Conservation (phyloP, 2,888 invertebrate genomes). For the Phyto melanocephala region DNA sequence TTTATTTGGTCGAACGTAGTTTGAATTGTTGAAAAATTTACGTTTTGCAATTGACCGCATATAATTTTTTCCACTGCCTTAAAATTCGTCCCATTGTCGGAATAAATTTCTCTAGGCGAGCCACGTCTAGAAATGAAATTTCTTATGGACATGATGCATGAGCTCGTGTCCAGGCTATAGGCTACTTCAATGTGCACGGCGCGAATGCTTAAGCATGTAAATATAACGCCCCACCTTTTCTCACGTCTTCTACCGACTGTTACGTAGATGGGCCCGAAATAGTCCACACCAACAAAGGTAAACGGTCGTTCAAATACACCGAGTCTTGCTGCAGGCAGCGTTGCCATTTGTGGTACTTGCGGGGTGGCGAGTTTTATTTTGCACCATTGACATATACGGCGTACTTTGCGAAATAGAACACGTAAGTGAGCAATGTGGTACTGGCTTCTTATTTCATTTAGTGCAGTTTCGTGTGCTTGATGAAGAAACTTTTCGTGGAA, state of each 20-base stretch:
- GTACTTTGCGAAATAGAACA: constrained; percentile 46
- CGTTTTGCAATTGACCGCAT: not conserved
- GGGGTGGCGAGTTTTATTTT: constrained; percentile 52
- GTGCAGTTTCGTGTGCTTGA: constrained; percentile 50
- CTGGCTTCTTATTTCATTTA: constrained; percentile 55
- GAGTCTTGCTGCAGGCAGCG: constrained; percentile 25
- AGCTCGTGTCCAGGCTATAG: constrained; percentile 58
- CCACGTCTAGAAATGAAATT: constrained; percentile 38
- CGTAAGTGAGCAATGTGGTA: constrained; percentile 23
- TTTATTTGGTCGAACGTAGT: not conserved
- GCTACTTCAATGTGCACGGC: constrained; percentile 54
- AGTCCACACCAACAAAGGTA: constrained; percentile 16
- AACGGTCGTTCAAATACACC: constrained; percentile 39
- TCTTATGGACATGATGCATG: constrained; percentile 43
- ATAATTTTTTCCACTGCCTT: not conserved
- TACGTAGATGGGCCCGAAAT: constrained; percentile 35
- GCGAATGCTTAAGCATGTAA: not conserved
- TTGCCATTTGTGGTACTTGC: constrained; percentile 6
- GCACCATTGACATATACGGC: constrained; percentile 55
- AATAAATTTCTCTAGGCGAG: constrained; percentile 32
- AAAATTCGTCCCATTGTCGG: constrained; percentile 58
- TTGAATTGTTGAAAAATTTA: not conserved
- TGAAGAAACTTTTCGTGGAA: constrained; percentile 59
- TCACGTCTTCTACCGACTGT: no score
- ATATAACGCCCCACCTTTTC: no score